Conservation (phyloP, 2,113 vertebrate species). For the Haplotaxodon microlepis region DNA sequence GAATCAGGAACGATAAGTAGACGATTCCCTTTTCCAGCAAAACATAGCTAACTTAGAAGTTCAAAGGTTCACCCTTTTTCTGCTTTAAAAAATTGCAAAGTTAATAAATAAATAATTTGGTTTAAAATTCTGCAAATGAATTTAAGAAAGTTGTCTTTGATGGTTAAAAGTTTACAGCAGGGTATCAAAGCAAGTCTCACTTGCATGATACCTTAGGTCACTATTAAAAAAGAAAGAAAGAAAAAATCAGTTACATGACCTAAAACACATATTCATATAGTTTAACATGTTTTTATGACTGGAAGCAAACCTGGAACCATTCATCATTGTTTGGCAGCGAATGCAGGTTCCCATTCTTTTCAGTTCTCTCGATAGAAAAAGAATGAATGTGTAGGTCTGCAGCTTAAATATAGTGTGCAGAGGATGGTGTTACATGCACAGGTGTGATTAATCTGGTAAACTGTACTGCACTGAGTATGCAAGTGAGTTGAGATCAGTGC, state of each 20-base stretch:
- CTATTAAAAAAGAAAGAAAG: neutral
- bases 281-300: neutral
- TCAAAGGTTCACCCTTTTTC: neutral
- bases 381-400: neutral
- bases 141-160: neutral
- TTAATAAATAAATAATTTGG: neutral
- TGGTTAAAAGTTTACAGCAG: neutral
- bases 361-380: neutral
- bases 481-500: neutral
- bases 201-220: neutral
- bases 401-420: neutral
- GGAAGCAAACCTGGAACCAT: neutral
- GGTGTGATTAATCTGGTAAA: neutral
- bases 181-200: rapidly evolving
- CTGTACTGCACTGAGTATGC: neutral
- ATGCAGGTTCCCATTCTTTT: neutral
- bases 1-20: neutral
- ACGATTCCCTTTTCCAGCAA: neutral
- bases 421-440: neutral
- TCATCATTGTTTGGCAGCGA: neutral
- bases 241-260: neutral
- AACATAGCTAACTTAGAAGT: neutral
- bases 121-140: neutral
- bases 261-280: neutral
- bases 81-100: neutral